Conservation (phyloP, 2,797 vertebrate genomes). For the Triplophysa yarkandensis region DNA sequence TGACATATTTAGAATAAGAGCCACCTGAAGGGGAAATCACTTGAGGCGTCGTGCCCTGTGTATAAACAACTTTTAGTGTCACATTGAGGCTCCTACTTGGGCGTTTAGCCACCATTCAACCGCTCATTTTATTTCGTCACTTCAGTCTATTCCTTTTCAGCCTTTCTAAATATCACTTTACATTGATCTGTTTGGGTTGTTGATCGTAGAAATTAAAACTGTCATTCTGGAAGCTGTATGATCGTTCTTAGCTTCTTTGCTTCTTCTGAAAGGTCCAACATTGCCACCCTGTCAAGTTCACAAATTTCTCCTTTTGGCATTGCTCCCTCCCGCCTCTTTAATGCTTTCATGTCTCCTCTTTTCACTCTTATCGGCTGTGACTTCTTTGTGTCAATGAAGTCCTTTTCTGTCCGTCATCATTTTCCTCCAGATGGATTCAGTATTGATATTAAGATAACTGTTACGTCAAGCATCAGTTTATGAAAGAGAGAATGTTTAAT, state of each 20-base stretch:
- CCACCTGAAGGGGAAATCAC: slow-evolving; percentile 38
- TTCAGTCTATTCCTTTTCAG: background rate
- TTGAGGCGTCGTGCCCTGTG: slow-evolving; percentile 23
- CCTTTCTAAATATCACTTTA: background rate
- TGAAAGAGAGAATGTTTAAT: no score
- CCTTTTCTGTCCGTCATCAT: slow-evolving; percentile 7
- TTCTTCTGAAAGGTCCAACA: background rate
- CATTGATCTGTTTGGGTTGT: slow-evolving; percentile 25
- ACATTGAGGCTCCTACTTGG: slow-evolving; percentile 1
- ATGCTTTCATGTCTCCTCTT: background rate
- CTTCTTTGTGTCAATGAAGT: slow-evolving; percentile 1
- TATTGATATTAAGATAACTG: background rate
- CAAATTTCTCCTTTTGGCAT: background rate
- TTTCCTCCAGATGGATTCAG: background rate
- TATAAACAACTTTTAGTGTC: slow-evolving; percentile 36
- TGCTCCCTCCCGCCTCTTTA: background rate
- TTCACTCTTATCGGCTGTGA: slow-evolving; percentile 3
- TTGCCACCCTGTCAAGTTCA: slow-evolving; percentile 7
- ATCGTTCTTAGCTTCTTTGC: slow-evolving; percentile 14
- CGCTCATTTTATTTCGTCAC: slow-evolving; percentile 14
- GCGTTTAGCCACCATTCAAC: background rate
- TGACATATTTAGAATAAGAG: slow-evolving; percentile 36
- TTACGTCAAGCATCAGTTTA: background rate
- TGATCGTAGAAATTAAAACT: slow-evolving; percentile 6
- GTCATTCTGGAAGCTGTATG: slow-evolving; percentile 24